Conservation (phyloP, 2,888 invertebrate genomes). For the Drosophila macrospina region DNA sequence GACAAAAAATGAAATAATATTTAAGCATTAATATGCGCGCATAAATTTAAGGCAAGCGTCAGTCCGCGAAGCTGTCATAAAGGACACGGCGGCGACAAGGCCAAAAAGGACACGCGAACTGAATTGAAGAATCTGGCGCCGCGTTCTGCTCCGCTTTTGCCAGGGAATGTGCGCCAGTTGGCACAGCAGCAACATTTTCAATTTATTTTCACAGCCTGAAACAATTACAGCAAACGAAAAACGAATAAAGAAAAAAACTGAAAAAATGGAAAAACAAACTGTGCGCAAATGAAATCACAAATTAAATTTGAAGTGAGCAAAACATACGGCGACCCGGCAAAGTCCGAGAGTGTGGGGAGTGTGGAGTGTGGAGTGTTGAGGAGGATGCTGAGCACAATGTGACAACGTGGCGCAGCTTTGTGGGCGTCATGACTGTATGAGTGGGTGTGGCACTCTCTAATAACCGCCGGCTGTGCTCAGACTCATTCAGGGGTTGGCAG, state of each 20-base stretch:
- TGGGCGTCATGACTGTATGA: constrained; percentile 26
- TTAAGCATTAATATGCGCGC: constrained; percentile 59
- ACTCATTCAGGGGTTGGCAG: constrained; percentile 31
- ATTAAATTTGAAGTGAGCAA: constrained; percentile 78
- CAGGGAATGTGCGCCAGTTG: constrained; percentile 64
- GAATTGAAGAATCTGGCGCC: constrained; percentile 28
- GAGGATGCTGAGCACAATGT: constrained; percentile 14
- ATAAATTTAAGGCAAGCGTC: constrained; percentile 73
- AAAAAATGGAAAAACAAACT: constrained; percentile 59
- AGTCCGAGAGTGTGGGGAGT: neutral
- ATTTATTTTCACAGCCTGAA: constrained; percentile 80
- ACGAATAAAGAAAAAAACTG: constrained; percentile 39
- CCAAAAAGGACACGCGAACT: constrained; percentile 32
- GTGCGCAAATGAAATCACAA: constrained; percentile 79
- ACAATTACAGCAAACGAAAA: constrained; percentile 63
- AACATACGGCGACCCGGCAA: constrained; percentile 64
- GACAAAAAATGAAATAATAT: constrained; percentile 29
- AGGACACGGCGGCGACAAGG: constrained; percentile 32
- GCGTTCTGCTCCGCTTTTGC: constrained; percentile 4
- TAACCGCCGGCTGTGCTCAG: constrained; percentile 45
- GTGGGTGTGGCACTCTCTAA: constrained; percentile 25
- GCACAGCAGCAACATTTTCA: constrained; percentile 71
- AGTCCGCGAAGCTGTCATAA: constrained; percentile 76
- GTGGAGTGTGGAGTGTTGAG: neutral
- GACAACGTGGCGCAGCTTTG: constrained; percentile 14